These are phyloP conservation scores for Hemibagrus wyckioides DNA, from an alignment of 2,113 vertebrate genomes.

Conservation along the genomic window DNA sequence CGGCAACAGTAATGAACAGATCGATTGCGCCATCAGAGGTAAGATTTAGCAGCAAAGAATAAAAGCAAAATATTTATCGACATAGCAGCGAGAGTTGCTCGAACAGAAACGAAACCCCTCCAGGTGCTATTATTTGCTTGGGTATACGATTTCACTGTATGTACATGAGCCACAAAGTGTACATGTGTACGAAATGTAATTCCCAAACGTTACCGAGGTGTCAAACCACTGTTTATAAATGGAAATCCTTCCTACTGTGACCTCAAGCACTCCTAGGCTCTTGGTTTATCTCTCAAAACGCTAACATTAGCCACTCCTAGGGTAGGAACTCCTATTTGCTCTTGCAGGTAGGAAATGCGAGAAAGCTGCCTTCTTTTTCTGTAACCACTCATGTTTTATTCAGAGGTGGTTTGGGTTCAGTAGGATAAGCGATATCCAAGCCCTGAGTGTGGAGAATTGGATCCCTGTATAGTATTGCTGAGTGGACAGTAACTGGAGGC, in stretches of 20 bases:
- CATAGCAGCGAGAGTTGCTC: constrained; percentile 5
- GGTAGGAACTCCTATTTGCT: constrained; percentile 2
- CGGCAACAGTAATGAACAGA: constrained; percentile 38
- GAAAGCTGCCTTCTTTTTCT: constrained; percentile 12
- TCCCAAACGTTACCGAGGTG: neutral
- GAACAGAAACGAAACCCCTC: constrained; percentile 14
- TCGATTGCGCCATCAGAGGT: constrained; percentile 32
- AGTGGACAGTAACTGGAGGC: constrained; percentile 51
- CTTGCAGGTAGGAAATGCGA: constrained; percentile 22
- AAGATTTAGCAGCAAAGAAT: constrained; percentile 15
- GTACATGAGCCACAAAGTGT: neutral
- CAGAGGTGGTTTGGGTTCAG: constrained; percentile 50
- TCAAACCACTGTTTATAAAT: neutral
- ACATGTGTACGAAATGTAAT: neutral
- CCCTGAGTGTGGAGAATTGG: constrained; percentile 46
- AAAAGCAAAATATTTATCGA: constrained; percentile 40
- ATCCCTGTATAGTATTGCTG: constrained; percentile 48
- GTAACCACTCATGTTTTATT: constrained; percentile 55
- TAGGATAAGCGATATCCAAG: constrained; percentile 48
- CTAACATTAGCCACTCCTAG: neutral
- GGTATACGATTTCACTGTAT: neutral
- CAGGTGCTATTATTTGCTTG: constrained; percentile 16
- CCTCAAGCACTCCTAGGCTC: neutral
- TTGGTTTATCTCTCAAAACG: constrained; percentile 9
- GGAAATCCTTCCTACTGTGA: neutral